phyloP scores from a whole-genome alignment of 2,888 invertebrate genomes.

The Mythimna loreyi region DNA sequence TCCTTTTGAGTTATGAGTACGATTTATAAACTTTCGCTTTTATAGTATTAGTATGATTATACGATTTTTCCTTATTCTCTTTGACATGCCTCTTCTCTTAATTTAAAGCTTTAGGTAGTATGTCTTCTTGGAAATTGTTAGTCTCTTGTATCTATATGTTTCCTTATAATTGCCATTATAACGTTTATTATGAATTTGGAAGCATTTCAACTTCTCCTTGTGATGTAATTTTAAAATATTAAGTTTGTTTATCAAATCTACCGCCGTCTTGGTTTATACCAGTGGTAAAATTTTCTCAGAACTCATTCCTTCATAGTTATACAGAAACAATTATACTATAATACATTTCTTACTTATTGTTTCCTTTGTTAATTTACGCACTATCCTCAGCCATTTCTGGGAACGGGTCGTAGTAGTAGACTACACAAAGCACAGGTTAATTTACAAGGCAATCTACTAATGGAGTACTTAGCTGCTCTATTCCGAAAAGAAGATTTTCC shows the following conservation, averaged over 20 bases:
- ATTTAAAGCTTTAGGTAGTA: neutral
- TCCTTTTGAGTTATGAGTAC: too few species aligned
- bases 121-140: constrained; percentile 22
- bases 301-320: neutral
- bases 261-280: neutral
- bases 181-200: too few species aligned
- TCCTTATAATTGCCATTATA: neutral
- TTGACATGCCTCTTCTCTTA: neutral
- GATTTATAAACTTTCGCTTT: too few species aligned
- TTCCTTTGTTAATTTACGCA: constrained; percentile 18
- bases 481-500: constrained; percentile 56
- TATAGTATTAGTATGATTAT: neutral
- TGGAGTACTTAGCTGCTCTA: constrained; percentile 64
- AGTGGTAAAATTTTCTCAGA: neutral
- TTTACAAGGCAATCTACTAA: constrained; percentile 72
- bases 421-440: constrained; percentile 55
- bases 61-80: neutral
- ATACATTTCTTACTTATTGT: constrained; percentile 21
- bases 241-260: neutral
- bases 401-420: constrained; percentile 12
- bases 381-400: constrained; percentile 23
- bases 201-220: neutral
- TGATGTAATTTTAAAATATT: neutral
- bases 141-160: constrained; percentile 2
- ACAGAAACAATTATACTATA: neutral